Conservation (phyloP, 2,113 vertebrate species). For the Vulpes ferrilata region DNA sequence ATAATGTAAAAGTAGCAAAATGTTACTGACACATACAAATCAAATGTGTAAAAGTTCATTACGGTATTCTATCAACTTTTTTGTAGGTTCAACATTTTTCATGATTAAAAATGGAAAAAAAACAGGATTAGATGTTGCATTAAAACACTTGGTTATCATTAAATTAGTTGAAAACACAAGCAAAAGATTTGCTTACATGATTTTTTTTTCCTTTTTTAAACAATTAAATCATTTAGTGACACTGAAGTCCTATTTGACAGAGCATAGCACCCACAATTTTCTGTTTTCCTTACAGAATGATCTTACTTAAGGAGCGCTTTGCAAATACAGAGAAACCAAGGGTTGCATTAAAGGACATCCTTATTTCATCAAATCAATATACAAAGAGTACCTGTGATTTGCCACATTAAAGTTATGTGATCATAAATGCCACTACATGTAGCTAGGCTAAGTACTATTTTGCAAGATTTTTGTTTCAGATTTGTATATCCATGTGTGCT, state of each 20-base stretch:
- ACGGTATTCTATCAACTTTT: background rate
- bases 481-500: background rate
- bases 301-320: background rate
- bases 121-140: slow-evolving; percentile 27
- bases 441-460: background rate
- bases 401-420: background rate
- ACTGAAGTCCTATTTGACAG: background rate
- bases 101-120: slow-evolving; percentile 15
- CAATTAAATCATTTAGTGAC: background rate
- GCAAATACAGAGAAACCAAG: background rate
- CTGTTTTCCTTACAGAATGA: background rate
- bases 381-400: background rate
- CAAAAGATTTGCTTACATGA: background rate
- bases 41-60: background rate
- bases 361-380: background rate
- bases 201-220: background rate
- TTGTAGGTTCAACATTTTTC: background rate
- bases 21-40: background rate
- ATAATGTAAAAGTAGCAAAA: slow-evolving; percentile 35
- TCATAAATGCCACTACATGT: background rate
- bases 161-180: background rate
- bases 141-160: background rate
- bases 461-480: background rate
- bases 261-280: background rate
- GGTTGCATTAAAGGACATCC: background rate